phyloP scores from a whole-genome alignment of 2,888 invertebrate genomes.

The Acanthopleura granulata region DNA sequence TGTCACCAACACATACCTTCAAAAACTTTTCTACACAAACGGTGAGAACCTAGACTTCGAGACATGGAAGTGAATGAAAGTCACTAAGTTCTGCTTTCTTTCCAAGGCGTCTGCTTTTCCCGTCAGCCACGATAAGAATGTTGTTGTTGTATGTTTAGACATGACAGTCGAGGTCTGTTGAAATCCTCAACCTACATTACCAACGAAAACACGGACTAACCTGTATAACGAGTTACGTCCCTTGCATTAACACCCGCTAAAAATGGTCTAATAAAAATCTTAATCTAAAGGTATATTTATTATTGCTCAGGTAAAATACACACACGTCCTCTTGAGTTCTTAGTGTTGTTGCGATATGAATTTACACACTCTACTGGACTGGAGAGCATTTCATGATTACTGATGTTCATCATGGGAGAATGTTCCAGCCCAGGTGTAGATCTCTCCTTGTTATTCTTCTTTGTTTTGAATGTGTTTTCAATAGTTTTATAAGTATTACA shows the following conservation, averaged over 20 bases:
- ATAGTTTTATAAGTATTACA: too few species aligned
- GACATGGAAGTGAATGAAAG: neutral
- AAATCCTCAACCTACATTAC: neutral
- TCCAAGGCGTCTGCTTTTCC: neutral
- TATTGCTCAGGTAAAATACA: too few species aligned
- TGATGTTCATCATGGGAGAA: too few species aligned
- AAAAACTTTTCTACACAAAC: neutral
- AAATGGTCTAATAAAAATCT: too few species aligned
- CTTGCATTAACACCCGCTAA: neutral
- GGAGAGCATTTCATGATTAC: too few species aligned
- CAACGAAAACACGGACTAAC: neutral
- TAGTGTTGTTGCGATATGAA: too few species aligned
- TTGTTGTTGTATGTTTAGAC: neutral
- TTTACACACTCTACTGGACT: too few species aligned
- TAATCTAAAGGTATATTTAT: too few species aligned
- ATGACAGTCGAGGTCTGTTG: neutral
- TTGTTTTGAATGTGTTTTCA: too few species aligned
- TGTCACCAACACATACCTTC: neutral
- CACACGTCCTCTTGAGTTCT: too few species aligned
- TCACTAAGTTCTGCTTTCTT: neutral
- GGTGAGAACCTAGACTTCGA: constrained; percentile 2
- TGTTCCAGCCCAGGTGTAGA: too few species aligned
- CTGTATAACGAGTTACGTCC: neutral
- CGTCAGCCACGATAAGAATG: neutral
- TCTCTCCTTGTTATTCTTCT: too few species aligned